These are phyloP conservation scores for Julus scandinavius DNA, from an alignment of 2,888 invertebrate species.

Conservation along the genomic window DNA sequence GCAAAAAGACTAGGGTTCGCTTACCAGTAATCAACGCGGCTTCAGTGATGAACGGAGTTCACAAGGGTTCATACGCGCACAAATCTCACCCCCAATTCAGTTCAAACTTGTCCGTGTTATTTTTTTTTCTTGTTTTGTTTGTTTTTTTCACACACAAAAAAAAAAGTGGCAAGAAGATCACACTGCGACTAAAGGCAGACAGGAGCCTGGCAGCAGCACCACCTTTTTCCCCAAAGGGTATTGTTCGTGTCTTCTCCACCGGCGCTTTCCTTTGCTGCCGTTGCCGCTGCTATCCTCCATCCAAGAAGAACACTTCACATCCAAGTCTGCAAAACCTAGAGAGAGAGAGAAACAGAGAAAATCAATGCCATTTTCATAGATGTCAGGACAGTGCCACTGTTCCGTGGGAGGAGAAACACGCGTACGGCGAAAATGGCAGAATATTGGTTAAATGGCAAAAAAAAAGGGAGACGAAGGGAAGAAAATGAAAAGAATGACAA, in stretches of 20 bases:
- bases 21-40: slow-evolving; percentile 16
- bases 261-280: slow-evolving; percentile 38
- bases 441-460: background rate
- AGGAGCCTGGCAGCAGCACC: slow-evolving; percentile 4
- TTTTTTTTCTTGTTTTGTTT: background rate
- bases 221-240: slow-evolving; percentile 8
- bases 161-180: background rate
- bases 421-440: background rate
- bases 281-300: slow-evolving; percentile 51
- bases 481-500: slow-evolving; percentile 28
- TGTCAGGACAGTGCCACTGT: slow-evolving; percentile 54
- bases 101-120: background rate
- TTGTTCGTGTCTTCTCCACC: slow-evolving; percentile 41
- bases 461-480: slow-evolving; percentile 2
- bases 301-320: slow-evolving; percentile 52
- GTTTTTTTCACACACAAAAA: too few relatives aligned
- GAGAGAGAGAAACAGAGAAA: slow-evolving; percentile 35
- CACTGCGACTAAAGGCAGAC: background rate
- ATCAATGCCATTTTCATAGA: slow-evolving; percentile 55
- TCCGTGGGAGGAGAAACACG: slow-evolving; percentile 45
- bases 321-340: slow-evolving; percentile 13
- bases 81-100: background rate
- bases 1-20: background rate
- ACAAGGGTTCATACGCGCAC: slow-evolving; percentile 4
- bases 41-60: slow-evolving; percentile 1